Percentiles rank a stretch among this genome's conserved stretches.
Conservation (phyloP, 2,113 vertebrate genomes). For the Alosa alosa region DNA sequence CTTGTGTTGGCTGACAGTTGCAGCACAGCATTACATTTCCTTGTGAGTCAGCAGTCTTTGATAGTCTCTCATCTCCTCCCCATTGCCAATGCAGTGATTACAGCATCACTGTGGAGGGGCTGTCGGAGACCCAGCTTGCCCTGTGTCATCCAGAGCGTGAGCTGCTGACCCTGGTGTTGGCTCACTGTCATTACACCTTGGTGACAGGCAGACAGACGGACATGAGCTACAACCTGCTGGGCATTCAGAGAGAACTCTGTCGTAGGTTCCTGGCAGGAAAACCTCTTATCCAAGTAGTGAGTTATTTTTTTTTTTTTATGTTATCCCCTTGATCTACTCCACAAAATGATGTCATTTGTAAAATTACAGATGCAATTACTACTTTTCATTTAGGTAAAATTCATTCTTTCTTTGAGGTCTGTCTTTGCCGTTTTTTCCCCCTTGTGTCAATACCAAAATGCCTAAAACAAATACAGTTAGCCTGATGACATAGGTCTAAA, state of each 20-base stretch:
- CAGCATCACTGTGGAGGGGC: constrained; percentile 55
- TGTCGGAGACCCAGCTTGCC: constrained; percentile 67
- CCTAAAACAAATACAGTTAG: too few species aligned
- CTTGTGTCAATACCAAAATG: too few species aligned
- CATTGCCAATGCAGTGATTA: constrained; percentile 54
- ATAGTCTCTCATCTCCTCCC: background rate
- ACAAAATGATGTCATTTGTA: too few species aligned
- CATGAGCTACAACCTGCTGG: constrained; percentile 58
- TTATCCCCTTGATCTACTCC: too few species aligned
- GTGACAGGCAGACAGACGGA: constrained; percentile 62
- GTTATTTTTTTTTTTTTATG: background rate
- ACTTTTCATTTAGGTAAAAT: too few species aligned
- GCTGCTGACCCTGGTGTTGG: constrained; percentile 69
- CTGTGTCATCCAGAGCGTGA: constrained; percentile 70
- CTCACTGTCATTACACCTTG: constrained; percentile 70
- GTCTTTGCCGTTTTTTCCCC: too few species aligned
- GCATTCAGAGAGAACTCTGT: constrained; percentile 61
- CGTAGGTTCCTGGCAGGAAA: constrained; percentile 67
- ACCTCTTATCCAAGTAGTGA: constrained; percentile 64
- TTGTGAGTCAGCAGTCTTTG: background rate
- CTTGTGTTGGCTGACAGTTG: background rate
- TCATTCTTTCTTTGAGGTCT: too few species aligned
- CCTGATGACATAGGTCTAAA: too few species aligned
- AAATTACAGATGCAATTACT: too few species aligned
- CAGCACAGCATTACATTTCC: background rate